A percentile compares a stretch with the other conserved stretches of the same genome.
These are phyloP conservation scores for Notocelia uddmanniana DNA, from an alignment of 2,888 invertebrate species.

Conservation along the genomic window DNA sequence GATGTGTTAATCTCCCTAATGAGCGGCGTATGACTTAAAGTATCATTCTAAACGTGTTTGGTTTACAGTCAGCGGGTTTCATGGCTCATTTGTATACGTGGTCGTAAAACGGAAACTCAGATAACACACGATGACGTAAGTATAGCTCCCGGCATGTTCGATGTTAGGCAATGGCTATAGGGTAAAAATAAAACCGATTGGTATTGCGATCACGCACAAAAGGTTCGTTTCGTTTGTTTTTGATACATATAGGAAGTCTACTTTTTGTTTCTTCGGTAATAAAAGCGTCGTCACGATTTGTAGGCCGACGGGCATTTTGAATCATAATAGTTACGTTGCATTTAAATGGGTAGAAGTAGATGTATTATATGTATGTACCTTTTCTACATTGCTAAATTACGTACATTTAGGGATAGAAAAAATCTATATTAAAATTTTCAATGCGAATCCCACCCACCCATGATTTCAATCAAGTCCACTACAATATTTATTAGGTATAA, in stretches of 20 bases:
- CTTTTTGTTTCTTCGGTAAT: not conserved
- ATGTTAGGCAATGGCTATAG: not conserved
- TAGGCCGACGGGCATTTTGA: not conserved
- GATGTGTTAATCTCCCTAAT: no score
- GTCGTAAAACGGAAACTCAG: not conserved
- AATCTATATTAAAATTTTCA: no score
- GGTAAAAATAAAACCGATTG: slow-evolving; percentile 9
- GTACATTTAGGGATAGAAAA: no score
- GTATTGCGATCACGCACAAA: slow-evolving; percentile 18
- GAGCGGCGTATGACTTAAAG: not conserved
- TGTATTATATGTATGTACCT: no score
- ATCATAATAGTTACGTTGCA: not conserved
- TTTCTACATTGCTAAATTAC: no score
- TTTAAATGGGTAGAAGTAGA: no score
- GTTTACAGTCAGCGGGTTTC: not conserved
- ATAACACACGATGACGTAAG: not conserved
- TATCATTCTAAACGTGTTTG: not conserved
- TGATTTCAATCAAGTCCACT: no score
- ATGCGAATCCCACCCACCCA: no score
- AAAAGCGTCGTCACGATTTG: not conserved
- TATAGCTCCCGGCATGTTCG: not conserved
- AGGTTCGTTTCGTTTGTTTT: not conserved
- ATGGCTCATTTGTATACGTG: not conserved
- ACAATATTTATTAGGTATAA: no score
- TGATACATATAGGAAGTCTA: not conserved